These are phyloP conservation scores for Cephus runcator DNA, from an alignment of 2,888 invertebrate genomes.

Conservation along the genomic window DNA sequence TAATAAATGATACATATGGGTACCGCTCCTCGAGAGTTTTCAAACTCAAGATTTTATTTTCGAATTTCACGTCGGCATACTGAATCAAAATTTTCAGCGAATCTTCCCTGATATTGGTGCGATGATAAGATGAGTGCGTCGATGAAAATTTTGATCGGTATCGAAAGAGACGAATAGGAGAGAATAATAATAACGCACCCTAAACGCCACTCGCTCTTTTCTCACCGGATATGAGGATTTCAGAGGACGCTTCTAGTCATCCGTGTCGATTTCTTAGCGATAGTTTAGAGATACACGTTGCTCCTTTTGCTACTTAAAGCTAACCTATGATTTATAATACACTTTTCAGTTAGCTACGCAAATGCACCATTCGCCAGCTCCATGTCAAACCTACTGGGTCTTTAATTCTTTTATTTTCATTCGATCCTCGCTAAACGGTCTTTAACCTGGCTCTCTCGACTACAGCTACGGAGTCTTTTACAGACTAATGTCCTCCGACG, in stretches of 20 bases:
- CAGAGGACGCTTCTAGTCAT: constrained; percentile 2
- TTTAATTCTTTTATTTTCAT: not conserved
- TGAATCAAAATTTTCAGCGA: too few relatives aligned
- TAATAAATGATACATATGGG: too few relatives aligned
- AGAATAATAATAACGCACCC: too few relatives aligned
- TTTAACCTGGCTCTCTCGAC: not conserved
- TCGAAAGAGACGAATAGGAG: too few relatives aligned
- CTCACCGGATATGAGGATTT: too few relatives aligned
- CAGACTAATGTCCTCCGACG: constrained; percentile 14
- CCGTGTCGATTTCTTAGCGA: not conserved
- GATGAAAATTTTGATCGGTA: too few relatives aligned
- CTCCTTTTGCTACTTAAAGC: constrained; percentile 11
- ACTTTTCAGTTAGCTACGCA: constrained; percentile 9
- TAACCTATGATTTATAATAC: constrained; percentile 23
- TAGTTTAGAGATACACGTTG: not conserved
- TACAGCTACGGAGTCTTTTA: constrained; percentile 18
- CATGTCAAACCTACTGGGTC: constrained; percentile 17
- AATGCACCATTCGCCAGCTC: constrained; percentile 21
- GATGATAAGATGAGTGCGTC: too few relatives aligned
- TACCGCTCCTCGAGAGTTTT: too few relatives aligned
- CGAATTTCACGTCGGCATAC: too few relatives aligned
- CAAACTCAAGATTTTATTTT: too few relatives aligned
- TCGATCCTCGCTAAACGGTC: not conserved
- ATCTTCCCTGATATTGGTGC: too few relatives aligned
- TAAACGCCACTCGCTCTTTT: too few relatives aligned